These are phyloP conservation scores for Palythoa grandiflora DNA, from an alignment of 92 coral and sea anemone genomes.

Conservation along the genomic window DNA sequence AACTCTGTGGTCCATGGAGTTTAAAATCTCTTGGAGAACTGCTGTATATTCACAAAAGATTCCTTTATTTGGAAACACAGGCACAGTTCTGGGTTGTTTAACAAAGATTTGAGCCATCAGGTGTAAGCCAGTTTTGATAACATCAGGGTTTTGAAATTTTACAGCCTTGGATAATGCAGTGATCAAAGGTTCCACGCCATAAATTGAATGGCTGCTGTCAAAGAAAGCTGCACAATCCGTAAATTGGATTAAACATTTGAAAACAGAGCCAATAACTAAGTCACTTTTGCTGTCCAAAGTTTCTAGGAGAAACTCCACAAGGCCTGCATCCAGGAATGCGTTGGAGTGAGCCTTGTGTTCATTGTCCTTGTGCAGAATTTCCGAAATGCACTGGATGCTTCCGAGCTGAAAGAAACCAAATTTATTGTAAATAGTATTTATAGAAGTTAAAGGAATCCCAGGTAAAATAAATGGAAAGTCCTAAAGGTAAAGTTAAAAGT, in stretches of 20 bases:
- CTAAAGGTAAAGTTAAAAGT: too few species aligned
- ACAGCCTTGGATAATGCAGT: conserved; percentile 70
- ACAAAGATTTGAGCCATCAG: conserved; percentile 75
- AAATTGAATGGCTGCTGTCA: conserved; percentile 80
- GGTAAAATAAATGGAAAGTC: too few species aligned
- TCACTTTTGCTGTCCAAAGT: conserved; percentile 83
- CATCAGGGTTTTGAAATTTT: conserved; percentile 74
- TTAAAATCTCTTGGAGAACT: conserved; percentile 67
- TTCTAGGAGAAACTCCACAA: conserved; percentile 87
- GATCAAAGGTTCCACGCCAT: conserved; percentile 87
- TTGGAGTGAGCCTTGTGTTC: conserved; percentile 46
- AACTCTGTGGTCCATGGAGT: conserved; percentile 84
- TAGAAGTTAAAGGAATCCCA: too few species aligned
- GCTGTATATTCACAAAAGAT: conserved; percentile 66
- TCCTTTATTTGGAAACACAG: conserved; percentile 72
- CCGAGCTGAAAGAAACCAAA: conserved; percentile 54
- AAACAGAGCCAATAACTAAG: conserved; percentile 78
- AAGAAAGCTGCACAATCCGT: conserved; percentile 62
- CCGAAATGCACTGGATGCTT: conserved; percentile 72
- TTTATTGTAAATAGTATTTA: neutral
- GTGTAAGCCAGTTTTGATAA: conserved; percentile 77
- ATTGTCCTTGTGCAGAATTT: conserved; percentile 52
- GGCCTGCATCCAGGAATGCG: conserved; percentile 62
- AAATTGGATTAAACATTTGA: conserved; percentile 77
- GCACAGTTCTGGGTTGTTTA: conserved; percentile 68